phyloP scores from a whole-genome alignment of 2,888 invertebrate species.

The Amiota communis region DNA sequence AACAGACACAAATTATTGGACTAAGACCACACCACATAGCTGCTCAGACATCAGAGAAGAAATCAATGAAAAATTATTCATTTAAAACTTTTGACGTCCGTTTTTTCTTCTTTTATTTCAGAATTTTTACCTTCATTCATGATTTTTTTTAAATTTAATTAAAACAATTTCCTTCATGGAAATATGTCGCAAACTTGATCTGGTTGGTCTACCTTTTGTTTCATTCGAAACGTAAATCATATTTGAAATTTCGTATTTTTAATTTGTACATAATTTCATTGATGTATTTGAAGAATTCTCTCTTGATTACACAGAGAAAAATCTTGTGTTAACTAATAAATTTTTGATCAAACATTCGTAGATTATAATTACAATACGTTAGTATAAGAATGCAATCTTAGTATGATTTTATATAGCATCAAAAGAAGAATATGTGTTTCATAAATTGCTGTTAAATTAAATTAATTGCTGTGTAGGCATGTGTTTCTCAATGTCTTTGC shows the following conservation, averaged over 20 bases:
- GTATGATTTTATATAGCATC: too few species aligned
- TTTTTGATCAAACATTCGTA: not conserved
- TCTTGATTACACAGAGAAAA: not conserved
- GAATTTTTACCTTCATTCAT: not conserved
- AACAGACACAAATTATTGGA: not conserved
- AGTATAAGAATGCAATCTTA: too few species aligned
- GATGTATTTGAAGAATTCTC: conserved; percentile 49
- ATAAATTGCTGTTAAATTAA: not conserved
- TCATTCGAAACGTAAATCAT: conserved; percentile 51
- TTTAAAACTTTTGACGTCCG: not conserved
- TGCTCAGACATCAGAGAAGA: not conserved
- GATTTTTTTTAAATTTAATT: conserved; percentile 13
- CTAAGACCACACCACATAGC: not conserved
- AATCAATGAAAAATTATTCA: conserved; percentile 11
- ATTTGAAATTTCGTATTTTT: conserved; percentile 60
- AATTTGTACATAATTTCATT: conserved; percentile 61
- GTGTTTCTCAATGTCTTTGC: conserved; percentile 40
- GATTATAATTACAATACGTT: too few species aligned
- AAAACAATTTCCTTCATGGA: not conserved
- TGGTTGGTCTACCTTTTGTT: not conserved
- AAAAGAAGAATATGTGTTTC: not conserved
- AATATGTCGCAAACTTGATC: conserved; percentile 22
- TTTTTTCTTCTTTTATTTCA: not conserved
- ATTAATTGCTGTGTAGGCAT: conserved; percentile 11
- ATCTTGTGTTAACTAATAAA: conserved; percentile 4